A percentile compares a stretch with the other conserved stretches of the same genome.
Conservation (phyloP, 2,797 vertebrate genomes). For the Chaenodraco wilsoni region DNA sequence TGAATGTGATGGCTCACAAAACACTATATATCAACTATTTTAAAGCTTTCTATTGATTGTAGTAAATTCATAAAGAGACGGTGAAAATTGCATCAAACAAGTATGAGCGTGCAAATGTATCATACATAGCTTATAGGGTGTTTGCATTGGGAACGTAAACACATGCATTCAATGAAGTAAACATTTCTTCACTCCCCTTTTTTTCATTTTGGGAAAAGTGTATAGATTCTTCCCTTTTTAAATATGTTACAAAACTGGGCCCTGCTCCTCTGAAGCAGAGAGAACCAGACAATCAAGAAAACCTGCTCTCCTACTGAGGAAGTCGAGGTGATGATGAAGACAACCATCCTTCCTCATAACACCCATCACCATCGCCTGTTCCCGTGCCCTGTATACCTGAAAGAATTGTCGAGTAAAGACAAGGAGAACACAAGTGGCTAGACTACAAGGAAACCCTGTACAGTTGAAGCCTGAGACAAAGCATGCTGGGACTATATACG, state of each 20-base stretch:
- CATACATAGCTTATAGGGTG: slow-evolving; percentile 62
- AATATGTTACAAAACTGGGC: slow-evolving; percentile 67
- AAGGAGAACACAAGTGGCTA: slow-evolving; percentile 52
- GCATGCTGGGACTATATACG: slow-evolving; percentile 77
- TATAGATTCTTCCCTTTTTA: slow-evolving; percentile 46
- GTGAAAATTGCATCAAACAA: slow-evolving; percentile 20
- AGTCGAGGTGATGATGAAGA: slow-evolving; percentile 8
- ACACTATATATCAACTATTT: slow-evolving; percentile 38
- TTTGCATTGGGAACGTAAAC: slow-evolving; percentile 70
- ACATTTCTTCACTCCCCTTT: slow-evolving; percentile 62
- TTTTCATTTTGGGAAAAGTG: slow-evolving; percentile 56
- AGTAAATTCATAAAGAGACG: slow-evolving; percentile 32
- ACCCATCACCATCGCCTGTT: slow-evolving; percentile 12
- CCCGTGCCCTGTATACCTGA: slow-evolving; percentile 52
- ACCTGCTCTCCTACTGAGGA: slow-evolving; percentile 37
- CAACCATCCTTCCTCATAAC: slow-evolving; percentile 16
- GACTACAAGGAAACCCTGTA: slow-evolving; percentile 68
- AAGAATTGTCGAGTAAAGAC: slow-evolving; percentile 60
- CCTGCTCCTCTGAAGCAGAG: slow-evolving; percentile 43
- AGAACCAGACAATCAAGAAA: slow-evolving; percentile 59
- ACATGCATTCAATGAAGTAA: slow-evolving; percentile 75
- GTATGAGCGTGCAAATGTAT: slow-evolving; percentile 37
- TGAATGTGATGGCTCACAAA: slow-evolving; percentile 46
- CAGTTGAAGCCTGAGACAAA: slow-evolving; percentile 76
- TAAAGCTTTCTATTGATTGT: slow-evolving; percentile 65